Evolutionary conservation across 2,888 invertebrate species (phyloP), one percentile per base, ranked within the genome.

Genomic region (Heliconius ethilla): DNA sequence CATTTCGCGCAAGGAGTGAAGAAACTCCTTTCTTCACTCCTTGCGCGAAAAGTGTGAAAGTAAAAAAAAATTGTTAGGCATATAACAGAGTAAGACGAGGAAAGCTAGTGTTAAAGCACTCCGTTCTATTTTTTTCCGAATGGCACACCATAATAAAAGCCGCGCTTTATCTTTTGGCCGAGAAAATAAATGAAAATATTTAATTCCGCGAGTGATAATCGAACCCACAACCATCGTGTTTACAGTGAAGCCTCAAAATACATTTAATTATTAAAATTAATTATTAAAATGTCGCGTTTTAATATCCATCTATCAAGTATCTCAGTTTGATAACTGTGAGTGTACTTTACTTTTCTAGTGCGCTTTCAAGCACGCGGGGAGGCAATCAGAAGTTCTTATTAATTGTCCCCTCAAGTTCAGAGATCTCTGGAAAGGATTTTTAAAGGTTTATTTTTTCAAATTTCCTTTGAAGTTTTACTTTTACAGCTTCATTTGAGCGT

Each of bases 321-420:
- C 69, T 59, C 40, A 79, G 66, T 79, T 78, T 63, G 55, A 65
- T 15, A 75, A 67, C 70, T 75, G n/a, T 11, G 45, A 81, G 81
- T 69, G 75, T 75, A 63, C 78, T 78, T 70, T 55, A 70, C 62
- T 15, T 59, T 66, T 76, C 63, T 22, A 76, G 66, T 45, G 37
- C 6, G 27, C 65, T 66, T 45, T 40, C 27, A 65, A 62, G n/a
- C 59, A n/a, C 37, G 70, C 55, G 59, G 62, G 59, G 55, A 59
- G 37, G 69, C 62, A 73, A 76, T 75, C 75, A 69, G 73, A 76
- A 73, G 59, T 67, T 73, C 72, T 63, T 76, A 78, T 73, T 79
- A 76, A 79, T 76, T 73, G 77, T 73, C 55, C 65, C 51, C 63
- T 59, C 51, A 13, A 25, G 22, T 55, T 66, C 51, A 72, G 72